phyloP scores from a whole-genome alignment of 2,797 vertebrate species.

The Gallirallus australis region DNA sequence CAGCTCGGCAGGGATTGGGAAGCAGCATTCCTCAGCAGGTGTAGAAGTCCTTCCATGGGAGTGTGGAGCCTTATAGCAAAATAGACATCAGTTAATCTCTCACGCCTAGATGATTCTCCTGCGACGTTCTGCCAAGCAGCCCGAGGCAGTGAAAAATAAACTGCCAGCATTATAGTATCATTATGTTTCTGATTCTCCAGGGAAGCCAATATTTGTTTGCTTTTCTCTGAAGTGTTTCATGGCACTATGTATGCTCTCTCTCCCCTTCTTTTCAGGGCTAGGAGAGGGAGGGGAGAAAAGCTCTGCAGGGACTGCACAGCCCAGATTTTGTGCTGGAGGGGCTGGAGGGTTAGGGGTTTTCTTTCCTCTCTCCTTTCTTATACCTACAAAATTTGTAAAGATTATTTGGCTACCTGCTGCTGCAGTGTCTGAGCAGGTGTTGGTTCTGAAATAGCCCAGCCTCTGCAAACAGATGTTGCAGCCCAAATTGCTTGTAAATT shows the following conservation, averaged over 20 bases:
- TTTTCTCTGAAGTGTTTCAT: conserved; percentile 65
- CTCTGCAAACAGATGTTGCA: neutral
- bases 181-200: conserved; percentile 64
- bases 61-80: conserved; percentile 13
- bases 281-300: neutral
- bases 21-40: conserved; percentile 53
- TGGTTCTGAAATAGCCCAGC: neutral
- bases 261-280: neutral
- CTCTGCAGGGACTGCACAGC: neutral
- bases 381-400: neutral
- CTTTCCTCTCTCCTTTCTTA: neutral
- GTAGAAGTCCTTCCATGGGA: conserved; percentile 13
- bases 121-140: conserved; percentile 65
- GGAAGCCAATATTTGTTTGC: conserved; percentile 69
- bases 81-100: conserved; percentile 55
- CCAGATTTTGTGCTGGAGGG: neutral
- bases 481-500: neutral
- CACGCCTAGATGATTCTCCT: conserved; percentile 61
- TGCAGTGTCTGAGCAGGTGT: rapidly evolving
- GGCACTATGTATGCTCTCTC: neutral
- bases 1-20: neutral
- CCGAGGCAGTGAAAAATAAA: conserved; percentile 67
- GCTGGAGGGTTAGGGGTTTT: neutral
- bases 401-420: neutral
- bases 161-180: conserved; percentile 62